Base-by-base conservation (phyloP, 2,113 vertebrate species). In the Melierax canorus region DNA sequence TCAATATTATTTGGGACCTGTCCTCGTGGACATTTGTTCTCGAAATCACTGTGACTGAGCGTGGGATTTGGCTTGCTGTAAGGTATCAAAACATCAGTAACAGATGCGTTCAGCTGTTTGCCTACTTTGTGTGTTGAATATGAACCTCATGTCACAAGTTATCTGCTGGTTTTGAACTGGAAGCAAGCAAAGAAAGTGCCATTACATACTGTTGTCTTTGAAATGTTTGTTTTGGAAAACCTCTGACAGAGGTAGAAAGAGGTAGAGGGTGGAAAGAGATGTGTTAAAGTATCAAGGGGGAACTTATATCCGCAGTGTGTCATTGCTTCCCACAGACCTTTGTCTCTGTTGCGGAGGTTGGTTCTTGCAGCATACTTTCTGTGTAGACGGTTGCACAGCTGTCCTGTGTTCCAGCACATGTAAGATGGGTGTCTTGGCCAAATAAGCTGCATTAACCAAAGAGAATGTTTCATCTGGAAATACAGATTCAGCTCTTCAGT, bases 101-200 rank as follows among this genome's bases (percentile, higher is more conserved):
- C 90, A 95, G 94, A 90, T 96, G 94, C 55, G 15, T 51, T 93
- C 89, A 96, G 92, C 92, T 96, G 89, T 94, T 91, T 66, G 77
- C 26, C 21, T 81, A 2, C n/a, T 91, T 90, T 50, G n/a, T 15
- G 3, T 62, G 60, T 71, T 68, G 72, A 63, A n/a, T 53, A 12
- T 14, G 9, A 82, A 48, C 32, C 23, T 81, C 22, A 7, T 29
- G 48, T 58, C 21, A 15, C 23, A 55, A 80, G n/a, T 74, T 89
- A 19, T 53, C 53, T 87, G 56, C 73, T 90, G 43, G 34, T 85
- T 87, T 72, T 23, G 7, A 87, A 26, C 69, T 62, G 58, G 69
- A 79, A 69, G 45, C 64, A 71, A 71, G 60, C 1, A 12, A 46
- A 83, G 18, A 46, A 81, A 58, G 20, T 16, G 18, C 15, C 15